Evolutionary conservation across 2,888 invertebrate species (phyloP).

Genomic region (Harmothoe impar): DNA sequence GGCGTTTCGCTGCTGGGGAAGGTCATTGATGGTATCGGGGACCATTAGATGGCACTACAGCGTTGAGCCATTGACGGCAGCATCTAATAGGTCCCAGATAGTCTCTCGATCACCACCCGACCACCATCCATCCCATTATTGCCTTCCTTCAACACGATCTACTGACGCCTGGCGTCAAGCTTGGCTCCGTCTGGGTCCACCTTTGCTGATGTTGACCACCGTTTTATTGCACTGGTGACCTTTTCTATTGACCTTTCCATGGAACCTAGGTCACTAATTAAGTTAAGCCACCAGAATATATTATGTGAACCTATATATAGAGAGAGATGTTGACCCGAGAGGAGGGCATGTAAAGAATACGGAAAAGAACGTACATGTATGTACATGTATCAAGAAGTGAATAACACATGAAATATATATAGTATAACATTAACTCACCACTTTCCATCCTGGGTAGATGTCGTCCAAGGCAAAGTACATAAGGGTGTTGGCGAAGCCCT

Average conservation of each 20-base stretch:
- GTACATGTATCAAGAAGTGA: too few relatives aligned
- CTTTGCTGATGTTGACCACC: neutral
- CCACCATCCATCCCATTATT: constrained; percentile 17
- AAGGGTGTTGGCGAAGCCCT: constrained; percentile 82
- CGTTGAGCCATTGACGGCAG: constrained; percentile 14
- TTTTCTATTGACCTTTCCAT: neutral
- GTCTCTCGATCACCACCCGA: neutral
- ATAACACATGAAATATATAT: too few relatives aligned
- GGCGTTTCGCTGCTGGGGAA: neutral
- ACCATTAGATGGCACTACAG: constrained; percentile 5
- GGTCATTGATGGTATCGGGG: constrained; percentile 44
- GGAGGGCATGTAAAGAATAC: too few relatives aligned
- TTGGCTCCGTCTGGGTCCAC: neutral
- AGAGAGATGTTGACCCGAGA: too few relatives aligned
- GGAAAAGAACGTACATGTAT: too few relatives aligned
- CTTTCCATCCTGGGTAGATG: constrained; percentile 81
- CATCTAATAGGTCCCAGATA: constrained; percentile 24
- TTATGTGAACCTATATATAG: too few relatives aligned
- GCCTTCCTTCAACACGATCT: neutral
- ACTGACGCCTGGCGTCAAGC: neutral
- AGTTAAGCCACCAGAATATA: too few relatives aligned
- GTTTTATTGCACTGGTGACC: neutral
- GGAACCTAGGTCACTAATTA: neutral
- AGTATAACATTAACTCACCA: constrained; percentile 74
- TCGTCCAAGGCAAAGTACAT: constrained; percentile 82